Evolutionary conservation across 2,797 vertebrate species (phyloP).

Genomic region (Sebastes nivosus): DNA sequence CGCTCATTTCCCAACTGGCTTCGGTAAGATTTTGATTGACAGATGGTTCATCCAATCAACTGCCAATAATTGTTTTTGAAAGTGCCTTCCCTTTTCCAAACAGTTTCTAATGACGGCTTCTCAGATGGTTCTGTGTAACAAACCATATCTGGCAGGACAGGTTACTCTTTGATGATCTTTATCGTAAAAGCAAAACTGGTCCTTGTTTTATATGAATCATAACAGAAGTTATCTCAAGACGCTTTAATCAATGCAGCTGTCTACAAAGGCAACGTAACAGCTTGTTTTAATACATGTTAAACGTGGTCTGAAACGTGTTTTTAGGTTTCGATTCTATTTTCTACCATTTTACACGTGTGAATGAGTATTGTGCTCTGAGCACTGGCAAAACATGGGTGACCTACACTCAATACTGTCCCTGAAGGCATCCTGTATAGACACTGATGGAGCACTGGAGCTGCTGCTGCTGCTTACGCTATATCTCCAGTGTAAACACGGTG

Average conservation of each 20-base stretch:
- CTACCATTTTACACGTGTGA: not conserved
- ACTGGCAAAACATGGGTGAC: not conserved
- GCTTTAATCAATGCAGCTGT: no score
- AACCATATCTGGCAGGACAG: no score
- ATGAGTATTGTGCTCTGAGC: not conserved
- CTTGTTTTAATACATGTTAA: not conserved
- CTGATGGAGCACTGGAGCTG: not conserved
- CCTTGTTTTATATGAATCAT: not conserved
- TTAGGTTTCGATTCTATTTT: not conserved
- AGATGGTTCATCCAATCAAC: no score
- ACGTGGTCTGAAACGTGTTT: not conserved
- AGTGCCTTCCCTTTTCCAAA: no score
- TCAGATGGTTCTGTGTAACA: no score
- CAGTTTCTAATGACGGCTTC: no score
- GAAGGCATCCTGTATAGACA: not conserved
- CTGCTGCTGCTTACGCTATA: not conserved
- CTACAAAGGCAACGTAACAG: no score
- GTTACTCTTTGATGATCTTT: not conserved
- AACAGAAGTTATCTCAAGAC: no score
- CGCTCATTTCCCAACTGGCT: no score
- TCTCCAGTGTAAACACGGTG: not conserved
- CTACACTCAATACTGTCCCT: not conserved
- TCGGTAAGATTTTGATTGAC: no score
- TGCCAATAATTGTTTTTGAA: no score
- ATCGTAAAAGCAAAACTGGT: not conserved